Evolutionary conservation across 1,140 invertebrate genomes (phyloP), one percentile per base, ranked within the genome.

Genomic region (Aphis craccivora): DNA sequence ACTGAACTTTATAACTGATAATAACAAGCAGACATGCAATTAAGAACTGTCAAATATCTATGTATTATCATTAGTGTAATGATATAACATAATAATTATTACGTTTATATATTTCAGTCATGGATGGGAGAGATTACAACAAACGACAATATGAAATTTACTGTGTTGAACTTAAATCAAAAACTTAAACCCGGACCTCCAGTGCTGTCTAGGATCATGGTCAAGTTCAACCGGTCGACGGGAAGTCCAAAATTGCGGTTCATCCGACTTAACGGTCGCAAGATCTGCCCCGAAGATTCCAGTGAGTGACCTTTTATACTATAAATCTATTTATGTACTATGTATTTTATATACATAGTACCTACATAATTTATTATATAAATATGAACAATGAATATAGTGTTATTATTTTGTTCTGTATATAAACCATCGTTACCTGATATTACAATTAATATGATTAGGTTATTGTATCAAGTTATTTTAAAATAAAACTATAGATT

Each of bases 111-210:
- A 25, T 94, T 92, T 18, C 94, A 94, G 94, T 94, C 94, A 25
- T 95, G 94, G 94, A 93, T 94, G 60, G 94, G 94, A 30, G 94
- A 94, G 45, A 94, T 94, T 11, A 94, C 94, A 23, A 94, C 94
- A 7, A 93, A 91, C 25, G 94, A 95, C 86, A 95, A 95, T 81
- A 67, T 94, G 22, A 89, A 91, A 37, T 95, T 94, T 60, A 94
- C 94, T 2, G 94, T 95, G 37, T 84, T 94, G 25, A 94, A 94
- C 67, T 90, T 94, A 67, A 94, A 94, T 11, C 94, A 94, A 93
- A 94, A 87, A 87, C 67, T 95, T 6, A 89, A 84, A 20, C 94
- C 94, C 4, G 94, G 94, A 6, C 94, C 94, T 5, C 94, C 94
- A 1, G 35, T 94, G 0, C 43, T 93, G 20, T 94, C 94, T 25